phyloP scores from a whole-genome alignment of 2,113 vertebrate species.

The Aphelocoma coerulescens region DNA sequence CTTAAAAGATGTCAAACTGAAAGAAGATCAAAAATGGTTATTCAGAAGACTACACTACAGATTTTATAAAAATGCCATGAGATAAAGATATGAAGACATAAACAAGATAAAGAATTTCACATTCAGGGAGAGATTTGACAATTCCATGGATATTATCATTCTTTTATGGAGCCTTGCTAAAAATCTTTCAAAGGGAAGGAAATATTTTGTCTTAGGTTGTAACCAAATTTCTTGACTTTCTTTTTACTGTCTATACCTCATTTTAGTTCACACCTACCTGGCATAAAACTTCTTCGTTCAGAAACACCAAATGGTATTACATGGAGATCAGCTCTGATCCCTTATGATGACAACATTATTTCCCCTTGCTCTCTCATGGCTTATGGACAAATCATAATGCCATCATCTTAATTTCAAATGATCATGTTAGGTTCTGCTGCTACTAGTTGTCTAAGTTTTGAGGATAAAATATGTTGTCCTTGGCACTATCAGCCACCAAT shows the following conservation, averaged over 20 bases:
- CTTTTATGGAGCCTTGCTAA: background rate
- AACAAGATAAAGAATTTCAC: background rate
- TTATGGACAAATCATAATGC: background rate
- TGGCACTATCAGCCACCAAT: background rate
- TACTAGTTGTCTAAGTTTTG: background rate
- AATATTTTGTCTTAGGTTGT: background rate
- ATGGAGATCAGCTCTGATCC: background rate
- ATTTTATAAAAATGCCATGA: background rate
- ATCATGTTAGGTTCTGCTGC: background rate
- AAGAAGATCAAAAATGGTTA: background rate
- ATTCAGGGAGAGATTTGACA: background rate
- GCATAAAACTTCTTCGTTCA: background rate
- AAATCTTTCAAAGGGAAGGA: background rate
- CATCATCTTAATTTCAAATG: background rate
- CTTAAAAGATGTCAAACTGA: background rate
- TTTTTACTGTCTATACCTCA: background rate
- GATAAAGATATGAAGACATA: background rate
- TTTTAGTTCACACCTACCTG: background rate
- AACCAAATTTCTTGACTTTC: background rate
- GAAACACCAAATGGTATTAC: background rate
- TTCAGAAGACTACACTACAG: background rate
- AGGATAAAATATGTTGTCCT: background rate
- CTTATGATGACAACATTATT: background rate
- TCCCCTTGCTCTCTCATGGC: background rate
- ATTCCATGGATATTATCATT: background rate